phyloP scores from a whole-genome alignment of 2,797 vertebrate genomes.

The Rhodeus uyekii region DNA sequence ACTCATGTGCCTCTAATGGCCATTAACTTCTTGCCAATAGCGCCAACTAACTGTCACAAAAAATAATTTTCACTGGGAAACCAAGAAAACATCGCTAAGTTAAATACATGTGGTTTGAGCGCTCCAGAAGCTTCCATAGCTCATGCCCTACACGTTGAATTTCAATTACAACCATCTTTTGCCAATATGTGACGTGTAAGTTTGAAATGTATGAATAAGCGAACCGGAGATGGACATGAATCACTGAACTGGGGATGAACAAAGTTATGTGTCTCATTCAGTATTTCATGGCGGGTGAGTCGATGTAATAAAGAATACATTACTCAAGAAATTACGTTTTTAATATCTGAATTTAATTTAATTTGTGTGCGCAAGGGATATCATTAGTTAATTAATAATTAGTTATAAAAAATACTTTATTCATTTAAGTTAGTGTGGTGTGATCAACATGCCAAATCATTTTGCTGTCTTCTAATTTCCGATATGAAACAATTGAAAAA shows the following conservation, averaged over 20 bases:
- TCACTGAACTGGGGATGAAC: not conserved
- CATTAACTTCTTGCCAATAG: not conserved
- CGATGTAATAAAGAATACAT: not conserved
- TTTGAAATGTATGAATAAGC: conserved; percentile 40
- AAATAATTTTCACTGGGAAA: not conserved
- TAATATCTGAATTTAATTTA: not conserved
- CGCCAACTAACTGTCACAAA: not conserved
- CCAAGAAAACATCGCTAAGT: not conserved
- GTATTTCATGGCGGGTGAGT: not conserved
- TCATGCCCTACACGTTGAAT: conserved; percentile 25
- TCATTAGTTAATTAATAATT: not conserved
- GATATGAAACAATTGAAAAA: too few relatives aligned
- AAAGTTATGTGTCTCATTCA: not conserved
- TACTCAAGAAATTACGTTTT: not conserved
- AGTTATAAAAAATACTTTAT: too few relatives aligned
- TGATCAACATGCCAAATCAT: not conserved
- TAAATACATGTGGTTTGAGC: not conserved
- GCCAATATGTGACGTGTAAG: conserved; percentile 21
- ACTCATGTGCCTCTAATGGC: not conserved
- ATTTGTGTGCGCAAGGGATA: too few relatives aligned
- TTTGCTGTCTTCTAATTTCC: not conserved
- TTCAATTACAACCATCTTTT: conserved; percentile 13
- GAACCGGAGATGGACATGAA: conserved; percentile 12
- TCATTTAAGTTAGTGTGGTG: not conserved
- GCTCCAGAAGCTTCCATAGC: not conserved